Evolutionary conservation across 2,113 vertebrate species (phyloP), one percentile per base, ranked within the genome.

Genomic region (Gobio gobio): DNA sequence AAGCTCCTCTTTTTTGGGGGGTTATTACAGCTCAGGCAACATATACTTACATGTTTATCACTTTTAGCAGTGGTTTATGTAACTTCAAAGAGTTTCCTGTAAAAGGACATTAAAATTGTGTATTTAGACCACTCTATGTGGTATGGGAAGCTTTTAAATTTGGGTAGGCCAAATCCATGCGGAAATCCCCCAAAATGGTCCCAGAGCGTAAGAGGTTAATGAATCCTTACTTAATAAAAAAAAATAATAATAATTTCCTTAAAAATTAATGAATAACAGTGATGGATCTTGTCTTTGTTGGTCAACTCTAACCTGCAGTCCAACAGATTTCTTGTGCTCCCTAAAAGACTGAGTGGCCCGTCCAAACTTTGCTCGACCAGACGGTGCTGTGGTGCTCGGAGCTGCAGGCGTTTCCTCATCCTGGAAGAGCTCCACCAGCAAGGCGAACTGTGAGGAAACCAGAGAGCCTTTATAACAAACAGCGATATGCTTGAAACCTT

Each of bases 261-360:
- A 12, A 12, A 49, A 49, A 49, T 51, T 16, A 51, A 22, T 20
- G 1, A 29, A 9, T 12, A 43, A 33, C 10, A 78, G 43, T 75
- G 10, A 47, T 47, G 43, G 13, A 16, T 51, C 13, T 54, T 26
- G 43, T 7, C 49, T 58, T 78, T 78, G 18, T 22, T 33, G 2
- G 18, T 24, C 49, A 74, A 40, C 16, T 61, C 91, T 93, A 70
- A 99, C 98, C 97, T 99, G 98, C 87, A 96, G 95, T 9, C 98
- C 97, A 82, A 99, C 97, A 0, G 96, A 99, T 90, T 97, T 99
- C 93, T 96, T 98, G 61, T 96, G 96, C 43, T 96, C 96, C 87
- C 95, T 97, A 90, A 94, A 95, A 2, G 90, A 83, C 64, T 94
- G 95, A 0, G 92, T 94, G 2, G 91, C 88, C 72, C 93, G 93